phyloP scores from a whole-genome alignment of 2,113 vertebrate species.

The Regulus satrapa region DNA sequence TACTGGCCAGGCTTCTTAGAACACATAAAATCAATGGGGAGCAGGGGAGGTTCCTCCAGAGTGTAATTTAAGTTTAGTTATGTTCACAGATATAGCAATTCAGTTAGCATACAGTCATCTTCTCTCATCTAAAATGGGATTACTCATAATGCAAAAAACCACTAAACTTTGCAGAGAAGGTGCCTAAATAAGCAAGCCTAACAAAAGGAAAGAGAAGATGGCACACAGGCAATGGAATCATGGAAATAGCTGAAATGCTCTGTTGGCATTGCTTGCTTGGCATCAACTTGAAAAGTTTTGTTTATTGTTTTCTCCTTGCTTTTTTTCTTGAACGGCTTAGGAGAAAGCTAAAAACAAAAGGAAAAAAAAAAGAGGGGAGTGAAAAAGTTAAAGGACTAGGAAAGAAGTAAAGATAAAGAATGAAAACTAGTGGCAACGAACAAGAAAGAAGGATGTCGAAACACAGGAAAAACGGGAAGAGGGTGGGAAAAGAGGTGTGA shows the following conservation, averaged over 20 bases:
- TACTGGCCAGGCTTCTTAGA: not conserved
- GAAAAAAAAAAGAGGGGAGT: rapidly evolving
- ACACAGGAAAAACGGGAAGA: not conserved
- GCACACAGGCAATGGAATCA: rapidly evolving
- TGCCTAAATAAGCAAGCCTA: not conserved
- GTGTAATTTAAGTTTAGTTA: not conserved
- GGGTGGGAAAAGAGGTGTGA: not conserved
- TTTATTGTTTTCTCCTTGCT: not conserved
- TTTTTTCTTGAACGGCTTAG: not conserved
- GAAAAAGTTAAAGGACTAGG: not conserved
- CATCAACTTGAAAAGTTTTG: not conserved
- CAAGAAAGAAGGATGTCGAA: not conserved
- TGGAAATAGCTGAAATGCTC: not conserved
- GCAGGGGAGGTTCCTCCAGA: not conserved
- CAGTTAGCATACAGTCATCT: not conserved
- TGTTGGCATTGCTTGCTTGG: not conserved
- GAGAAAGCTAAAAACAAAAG: not conserved
- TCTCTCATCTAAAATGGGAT: not conserved
- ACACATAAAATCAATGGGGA: not conserved
- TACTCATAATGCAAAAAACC: not conserved
- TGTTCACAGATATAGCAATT: not conserved
- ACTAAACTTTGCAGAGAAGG: not conserved
- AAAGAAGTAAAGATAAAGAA: not conserved
- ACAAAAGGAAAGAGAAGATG: not conserved
- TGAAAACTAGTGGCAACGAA: not conserved